Evolutionary conservation across 35 echinoderm and acorn worm genomes (phyloP), one percentile per base, ranked within the genome.

Genomic region (Strongylocentrotus purpuratus): DNA sequence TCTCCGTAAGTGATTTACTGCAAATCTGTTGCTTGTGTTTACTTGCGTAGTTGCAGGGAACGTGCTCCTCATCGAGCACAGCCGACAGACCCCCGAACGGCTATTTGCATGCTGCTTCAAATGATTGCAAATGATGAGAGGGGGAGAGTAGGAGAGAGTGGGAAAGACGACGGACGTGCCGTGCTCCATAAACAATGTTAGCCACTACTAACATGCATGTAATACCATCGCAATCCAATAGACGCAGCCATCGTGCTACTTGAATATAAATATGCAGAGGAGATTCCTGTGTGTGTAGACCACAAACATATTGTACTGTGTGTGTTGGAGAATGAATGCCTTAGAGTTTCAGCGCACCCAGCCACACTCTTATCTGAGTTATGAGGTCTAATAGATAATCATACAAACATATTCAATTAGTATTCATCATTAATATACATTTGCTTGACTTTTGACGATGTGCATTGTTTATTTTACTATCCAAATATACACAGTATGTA

Each of bases 281-380:
- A 78, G 65, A n/a, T 28, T 8, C 65, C 20, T 78, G 65, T 78
- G 65, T 70, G 61, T 78, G 65, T n/a, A 41, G 0, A 28, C 65
- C 65, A n/a, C 65, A 28, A 28, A 78, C 65, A n/a, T 78, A n/a
- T 78, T 78, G 65, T 7, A 25, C 28, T 0, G 22, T 78, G 65
- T 78, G 65, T 78, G 65, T 78, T 78, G 65, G 65, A 78, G 65
- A n/a, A n/a, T 78, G 65, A n/a, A n/a, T 78, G 65, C 65, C 65
- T 78, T 59, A 59, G 1, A 55, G 50, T 55, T 55, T 55, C 50
- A 55, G 10, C 11, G 50, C 9, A 55, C 7, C 15, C 50, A 14
- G 50, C 50, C 8, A 55, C 10, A 55, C 50, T 55, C 50, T 55
- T 14, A 55, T 55, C 50, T 55, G 50, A 55, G 15, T 55, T 55